phyloP scores from a whole-genome alignment of 2,888 invertebrate species.

The Charanyca ferruginea region DNA sequence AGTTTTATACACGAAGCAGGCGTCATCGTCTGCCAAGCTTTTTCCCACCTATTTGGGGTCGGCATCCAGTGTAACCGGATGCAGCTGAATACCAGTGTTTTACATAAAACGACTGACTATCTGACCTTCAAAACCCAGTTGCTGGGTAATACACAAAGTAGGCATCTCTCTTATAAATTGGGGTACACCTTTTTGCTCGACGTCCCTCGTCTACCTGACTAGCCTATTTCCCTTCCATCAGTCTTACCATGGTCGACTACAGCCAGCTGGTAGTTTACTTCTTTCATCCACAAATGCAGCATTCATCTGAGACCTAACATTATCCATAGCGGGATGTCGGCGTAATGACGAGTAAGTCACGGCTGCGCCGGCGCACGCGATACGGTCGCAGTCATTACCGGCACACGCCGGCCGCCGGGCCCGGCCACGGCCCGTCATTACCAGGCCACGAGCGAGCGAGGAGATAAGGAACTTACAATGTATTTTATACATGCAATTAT shows the following conservation, averaged over 20 bases:
- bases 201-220: not conserved
- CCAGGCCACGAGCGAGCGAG: slow-evolving; percentile 23
- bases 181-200: too few species aligned
- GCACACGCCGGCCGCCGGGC: slow-evolving; percentile 29
- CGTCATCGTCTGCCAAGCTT: too few species aligned
- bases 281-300: not conserved
- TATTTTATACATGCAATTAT: slow-evolving; percentile 15
- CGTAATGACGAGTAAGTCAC: slow-evolving; percentile 57
- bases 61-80: too few species aligned
- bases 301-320: slow-evolving; percentile 24
- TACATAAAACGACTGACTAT: too few species aligned
- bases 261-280: not conserved
- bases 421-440: slow-evolving; percentile 41
- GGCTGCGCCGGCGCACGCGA: slow-evolving; percentile 40
- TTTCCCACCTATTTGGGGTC: too few species aligned
- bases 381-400: slow-evolving; percentile 33
- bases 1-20: too few species aligned
- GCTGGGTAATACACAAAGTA: too few species aligned
- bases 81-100: too few species aligned
- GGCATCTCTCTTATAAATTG: too few species aligned
- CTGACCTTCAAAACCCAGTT: too few species aligned
- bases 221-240: not conserved
- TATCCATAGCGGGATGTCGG: slow-evolving; percentile 19
- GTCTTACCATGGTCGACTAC: not conserved
- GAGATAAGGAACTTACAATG: slow-evolving; percentile 1